Base-by-base conservation (phyloP, 2,888 invertebrate species). In the Hoplodrina blanda region DNA sequence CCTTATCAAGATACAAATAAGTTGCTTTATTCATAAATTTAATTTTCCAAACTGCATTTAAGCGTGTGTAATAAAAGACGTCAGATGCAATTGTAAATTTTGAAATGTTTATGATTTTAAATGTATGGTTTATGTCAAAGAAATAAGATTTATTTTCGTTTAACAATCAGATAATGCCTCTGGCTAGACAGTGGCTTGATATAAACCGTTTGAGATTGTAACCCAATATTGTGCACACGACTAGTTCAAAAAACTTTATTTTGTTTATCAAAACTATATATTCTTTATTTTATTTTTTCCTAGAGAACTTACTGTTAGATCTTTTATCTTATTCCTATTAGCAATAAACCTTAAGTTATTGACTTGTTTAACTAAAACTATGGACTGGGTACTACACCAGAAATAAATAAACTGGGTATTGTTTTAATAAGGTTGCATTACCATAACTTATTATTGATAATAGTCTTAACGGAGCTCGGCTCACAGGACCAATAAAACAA, bases 201-300 rank as follows among this genome's bases (percentile, higher is more conserved):
- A 80, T 83, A 83, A 84, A 82, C 82, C 82, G 83, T 89, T 85
- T 89, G 86, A 86, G 87, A 87, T 87, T 85, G 93, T 90, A 94
- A 94, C 89, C 88, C 87, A 90, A 94, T 93, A 92, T 91, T 91
- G 91, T 90, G 92, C 91, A 89, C 92, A 92, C 93, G 93, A 91
- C 82, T 84, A 81, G 56, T 60, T 85, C 85, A 84, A 91, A 92
- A 92, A 91, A 90, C 85, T 82, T 73, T 83, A 89, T 69, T 46
- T 53, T 59, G 61, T 71, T 7, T 62, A 56, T 56, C 19, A 73
- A 44, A 50, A 33, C 7, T 8, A 44, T 70, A 44, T 70, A 44
- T 7, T 33, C 20, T 56, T 20, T 61, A 56, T 61, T 46, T 17
- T 49, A 30, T 59, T 20, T 65, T 64, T 54, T 44, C 49, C 30